These are phyloP conservation scores for Solenodon paradoxus DNA, from an alignment of 2,113 vertebrate species.

Conservation along the genomic window DNA sequence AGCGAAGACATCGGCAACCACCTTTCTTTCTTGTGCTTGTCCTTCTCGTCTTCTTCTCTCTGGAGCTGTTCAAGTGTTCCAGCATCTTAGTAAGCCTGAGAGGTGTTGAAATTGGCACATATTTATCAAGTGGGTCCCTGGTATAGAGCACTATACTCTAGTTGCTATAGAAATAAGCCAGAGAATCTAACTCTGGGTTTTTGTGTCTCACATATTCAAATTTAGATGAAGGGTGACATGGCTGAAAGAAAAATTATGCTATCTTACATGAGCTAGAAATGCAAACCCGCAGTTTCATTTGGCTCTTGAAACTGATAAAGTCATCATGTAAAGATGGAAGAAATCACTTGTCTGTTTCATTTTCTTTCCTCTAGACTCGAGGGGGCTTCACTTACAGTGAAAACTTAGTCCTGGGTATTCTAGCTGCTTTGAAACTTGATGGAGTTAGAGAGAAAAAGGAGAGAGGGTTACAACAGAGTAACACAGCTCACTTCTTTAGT, in stretches of 20 bases:
- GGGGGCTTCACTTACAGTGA: not conserved
- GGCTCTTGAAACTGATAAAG: conserved; percentile 10
- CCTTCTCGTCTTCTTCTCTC: not conserved
- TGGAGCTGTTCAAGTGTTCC: not conserved
- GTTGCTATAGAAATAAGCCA: conserved; percentile 71
- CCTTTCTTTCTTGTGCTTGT: not conserved
- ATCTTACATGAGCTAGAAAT: not conserved
- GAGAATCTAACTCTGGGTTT: conserved; percentile 37
- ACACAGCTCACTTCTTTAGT: not conserved
- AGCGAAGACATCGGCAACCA: not conserved
- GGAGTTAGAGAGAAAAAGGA: not conserved
- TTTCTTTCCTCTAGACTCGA: not conserved
- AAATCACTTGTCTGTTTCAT: not conserved
- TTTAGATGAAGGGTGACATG: conserved; percentile 48
- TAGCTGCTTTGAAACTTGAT: not conserved
- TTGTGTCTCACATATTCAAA: conserved; percentile 58
- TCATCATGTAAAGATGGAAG: not conserved
- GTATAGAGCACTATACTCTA: not conserved
- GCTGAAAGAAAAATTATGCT: not conserved
- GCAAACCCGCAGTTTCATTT: not conserved
- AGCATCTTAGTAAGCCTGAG: not conserved
- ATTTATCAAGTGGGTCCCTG: not conserved
- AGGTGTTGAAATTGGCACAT: conserved; percentile 4
- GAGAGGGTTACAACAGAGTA: not conserved
- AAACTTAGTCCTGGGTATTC: not conserved